Evolutionary conservation across 2,797 vertebrate species (phyloP), one percentile per base, ranked within the genome.

Genomic region (Apogon talboti): DNA sequence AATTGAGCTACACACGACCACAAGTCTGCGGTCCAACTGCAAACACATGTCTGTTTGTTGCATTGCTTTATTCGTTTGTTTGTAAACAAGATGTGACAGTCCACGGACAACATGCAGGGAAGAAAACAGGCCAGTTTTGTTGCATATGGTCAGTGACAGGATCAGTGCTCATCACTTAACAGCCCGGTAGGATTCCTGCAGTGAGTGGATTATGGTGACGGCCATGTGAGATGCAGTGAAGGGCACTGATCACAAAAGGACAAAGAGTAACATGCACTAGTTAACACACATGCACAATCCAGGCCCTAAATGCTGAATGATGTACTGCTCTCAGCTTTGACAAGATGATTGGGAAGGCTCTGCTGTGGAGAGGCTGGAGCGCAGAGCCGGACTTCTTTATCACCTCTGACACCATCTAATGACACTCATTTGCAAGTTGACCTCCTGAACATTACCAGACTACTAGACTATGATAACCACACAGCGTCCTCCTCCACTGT

Each of bases 371-470:
- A 91, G 71, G 18, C 61, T 44, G 71, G 75, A 89, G 89, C 85
- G 57, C 47, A 6, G 79, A 90, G 85, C 85, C 75, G 82, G 84
- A 88, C 85, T 83, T 81, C 76, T 50, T 85, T 77, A 73, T 93
- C 91, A 93, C 89, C 87, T 83, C 87, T 94, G 92, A 93, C 92
- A 91, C 66, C 66, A 42, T 84, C 78, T 90, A 92, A 92, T 92
- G 91, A 91, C 74, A 24, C 85, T 85, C 85, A 91, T 92, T 93
- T 89, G 78, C 87, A 71, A 83, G 65, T 71, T 85, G 88, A 92
- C 89, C 80, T 67, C 71, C 72, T 73, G 83, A 88, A 82, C 79
- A 79, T 86, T 86, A 76, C 77, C 84, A 87, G 84, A 82, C 80
- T 68, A 63, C 42, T 44, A 45, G 52, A 71, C 18, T 63, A 38